Conservation (phyloP, 23 tunicate species). For the Ascidia mentula region DNA sequence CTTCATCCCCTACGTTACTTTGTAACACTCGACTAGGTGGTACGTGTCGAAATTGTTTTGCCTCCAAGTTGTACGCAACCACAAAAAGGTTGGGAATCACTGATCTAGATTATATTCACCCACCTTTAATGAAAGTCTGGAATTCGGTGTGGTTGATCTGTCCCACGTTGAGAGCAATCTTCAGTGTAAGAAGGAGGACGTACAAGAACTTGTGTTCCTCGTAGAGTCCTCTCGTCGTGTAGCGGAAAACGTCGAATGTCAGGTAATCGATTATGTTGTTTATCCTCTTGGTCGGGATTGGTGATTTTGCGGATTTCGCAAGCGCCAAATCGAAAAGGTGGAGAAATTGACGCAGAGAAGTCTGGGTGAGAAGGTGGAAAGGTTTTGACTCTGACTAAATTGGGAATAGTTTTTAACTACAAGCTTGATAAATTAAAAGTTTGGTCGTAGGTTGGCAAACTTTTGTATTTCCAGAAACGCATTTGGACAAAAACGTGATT, state of each 20-base stretch:
- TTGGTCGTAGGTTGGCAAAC: too few species aligned
- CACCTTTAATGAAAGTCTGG: conserved; percentile 97
- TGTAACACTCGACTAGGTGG: too few species aligned
- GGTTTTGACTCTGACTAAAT: background rate
- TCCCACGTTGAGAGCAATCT: conserved; percentile 86
- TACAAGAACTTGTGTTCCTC: conserved; percentile 99
- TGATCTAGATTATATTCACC: too few species aligned
- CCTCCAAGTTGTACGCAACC: too few species aligned
- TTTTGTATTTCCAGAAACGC: too few species aligned
- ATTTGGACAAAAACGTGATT: too few species aligned
- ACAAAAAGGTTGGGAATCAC: too few species aligned
- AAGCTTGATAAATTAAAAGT: too few species aligned
- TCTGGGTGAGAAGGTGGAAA: conserved; percentile 47
- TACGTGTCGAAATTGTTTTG: too few species aligned
- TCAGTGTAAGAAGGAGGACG: conserved; percentile 95
- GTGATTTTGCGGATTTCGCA: conserved; percentile 85
- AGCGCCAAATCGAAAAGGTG: conserved; percentile 82
- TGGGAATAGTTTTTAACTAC: background rate
- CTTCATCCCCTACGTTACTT: too few species aligned
- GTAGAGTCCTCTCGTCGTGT: conserved; percentile 96
- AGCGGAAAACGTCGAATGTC: conserved; percentile 93
- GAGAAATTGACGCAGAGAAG: conserved; percentile 95
- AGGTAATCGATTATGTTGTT: conserved; percentile 89
- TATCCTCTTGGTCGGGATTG: conserved; percentile 90
- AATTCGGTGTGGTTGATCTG: conserved; percentile 87